Evolutionary conservation across 2,113 vertebrate species (phyloP), one percentile per base, ranked within the genome.

Genomic region (Myotis lucifugus): DNA sequence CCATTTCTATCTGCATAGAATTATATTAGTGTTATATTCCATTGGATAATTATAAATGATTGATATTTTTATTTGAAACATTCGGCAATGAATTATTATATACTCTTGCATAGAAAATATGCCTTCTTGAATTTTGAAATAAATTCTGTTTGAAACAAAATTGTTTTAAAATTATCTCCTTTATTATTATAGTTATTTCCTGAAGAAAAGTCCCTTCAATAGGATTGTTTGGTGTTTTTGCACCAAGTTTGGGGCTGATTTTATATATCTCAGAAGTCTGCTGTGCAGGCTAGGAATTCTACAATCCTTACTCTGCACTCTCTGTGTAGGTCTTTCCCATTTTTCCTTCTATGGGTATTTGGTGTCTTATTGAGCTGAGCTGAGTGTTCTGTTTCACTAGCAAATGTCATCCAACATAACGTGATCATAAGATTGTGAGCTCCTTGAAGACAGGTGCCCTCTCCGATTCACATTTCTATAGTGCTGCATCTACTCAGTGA

Each of bases 31-130:
- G 12, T 56, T 76, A 25, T 54, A n/a, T 77, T 94, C 67, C 14
- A 8, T 23, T 88, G 64, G 72, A 32, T 95, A 69, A 86, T 79
- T 69, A 50, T 91, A 88, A 82, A 50, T 84, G 64, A 90, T 48
- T 69, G 81, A 13, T 66, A 56, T n/a, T 88, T 78, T 88, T 88
- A 82, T 93, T 96, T 92, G 67, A 92, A 94, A 82, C 29, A 85
- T 66, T 67, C 8, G 93, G 11, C 34, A 83, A 42, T 50, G 50
- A 54, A 23, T 91, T 88, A 54, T 61, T 67, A 73, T 29, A 92
- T 93, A 25, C 72, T 81, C n/a, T 81, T 70, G n/a, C 70, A 11
- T 87, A 77, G 84, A 79, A 70, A 88, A 52, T 34, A 50, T 8
- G 12, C 5, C 48, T 83, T 88, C 40, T 52, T 94, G n/a, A 93